Evolutionary conservation across 92 coral and sea anemone genomes (phyloP), one percentile per base, ranked within the genome.

Genomic region (Porites evermanni): DNA sequence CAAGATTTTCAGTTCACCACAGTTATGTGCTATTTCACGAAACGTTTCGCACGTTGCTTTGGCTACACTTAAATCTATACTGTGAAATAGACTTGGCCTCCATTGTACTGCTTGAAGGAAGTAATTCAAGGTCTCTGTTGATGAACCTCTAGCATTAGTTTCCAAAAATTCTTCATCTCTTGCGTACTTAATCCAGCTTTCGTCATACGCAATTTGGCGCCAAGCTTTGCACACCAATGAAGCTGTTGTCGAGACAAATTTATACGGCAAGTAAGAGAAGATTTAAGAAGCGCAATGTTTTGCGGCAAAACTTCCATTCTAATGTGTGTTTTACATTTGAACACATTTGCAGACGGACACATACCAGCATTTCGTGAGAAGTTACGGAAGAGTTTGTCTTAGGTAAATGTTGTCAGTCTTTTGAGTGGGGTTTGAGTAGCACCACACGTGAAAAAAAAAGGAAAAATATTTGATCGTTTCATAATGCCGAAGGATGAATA

Each of bases 191-290:
- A 77, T 16, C 69, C 29, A 70, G 11, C 12, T 77, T 59, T 18
- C 14, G 81, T 77, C 81, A 23, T 60, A 60, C 14, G 56, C 81
- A 59, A n/a, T 4, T 60, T 77, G 29, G 69, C 58, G 63, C 81
- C 81, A 77, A 77, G 81, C 70, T 21, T 58, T 77, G 18, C 81
- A 77, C 81, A 77, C 81, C 70, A 77, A 13, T 60, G 81, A 77
- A 23, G 53, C 81, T 60, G 81, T 77, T 23, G 67, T 63, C 69
- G 11, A 53, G 38, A 77, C 56, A 77, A 77, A 77, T 44, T 77
- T 77, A 38, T 59, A 77, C 7, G 81, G 81, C 56, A 77, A 77
- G 69, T 59, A 59, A 77, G 69, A 59, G 26, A 77, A 77, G 5
- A 38, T 38, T 38, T 21, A 21, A 38, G 44, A 38, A 38, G 44